A percentile compares a stretch with the other conserved stretches of the same genome.
These are phyloP conservation scores for Nothoprocta perdicaria DNA, from an alignment of 2,113 vertebrate species.

Conservation along the genomic window DNA sequence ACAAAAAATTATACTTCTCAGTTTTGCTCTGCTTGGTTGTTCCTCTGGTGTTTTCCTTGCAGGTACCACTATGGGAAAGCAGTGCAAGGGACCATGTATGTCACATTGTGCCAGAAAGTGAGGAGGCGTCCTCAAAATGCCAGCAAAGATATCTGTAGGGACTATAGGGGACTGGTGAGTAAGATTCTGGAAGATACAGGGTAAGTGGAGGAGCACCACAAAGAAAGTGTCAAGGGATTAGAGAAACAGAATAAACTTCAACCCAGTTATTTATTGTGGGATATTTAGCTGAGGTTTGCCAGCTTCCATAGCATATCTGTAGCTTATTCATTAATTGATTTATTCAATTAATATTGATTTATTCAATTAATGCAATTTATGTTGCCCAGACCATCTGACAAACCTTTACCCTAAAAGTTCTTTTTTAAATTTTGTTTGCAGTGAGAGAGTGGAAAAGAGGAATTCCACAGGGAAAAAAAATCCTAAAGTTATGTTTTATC, in stretches of 20 bases:
- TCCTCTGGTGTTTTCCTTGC: neutral
- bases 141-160: neutral
- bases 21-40: too few relatives aligned
- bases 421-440: neutral
- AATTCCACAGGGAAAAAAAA: neutral
- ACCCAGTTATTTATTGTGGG: neutral
- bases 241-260: neutral
- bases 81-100: neutral
- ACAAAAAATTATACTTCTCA: neutral
- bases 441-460: neutral
- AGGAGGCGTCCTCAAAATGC: neutral
- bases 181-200: neutral
- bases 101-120: slow-evolving; percentile 53
- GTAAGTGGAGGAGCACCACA: neutral
- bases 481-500: neutral
- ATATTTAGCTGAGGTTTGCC: neutral
- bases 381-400: neutral
- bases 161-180: slow-evolving; percentile 12
- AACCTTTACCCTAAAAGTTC: neutral
- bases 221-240: neutral
- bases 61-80: slow-evolving; percentile 74
- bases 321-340: neutral
- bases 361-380: neutral
- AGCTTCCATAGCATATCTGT: neutral
- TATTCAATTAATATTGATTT: neutral